Evolutionary conservation across 2,113 vertebrate species (phyloP).

Genomic region (Scopus umbretta): DNA sequence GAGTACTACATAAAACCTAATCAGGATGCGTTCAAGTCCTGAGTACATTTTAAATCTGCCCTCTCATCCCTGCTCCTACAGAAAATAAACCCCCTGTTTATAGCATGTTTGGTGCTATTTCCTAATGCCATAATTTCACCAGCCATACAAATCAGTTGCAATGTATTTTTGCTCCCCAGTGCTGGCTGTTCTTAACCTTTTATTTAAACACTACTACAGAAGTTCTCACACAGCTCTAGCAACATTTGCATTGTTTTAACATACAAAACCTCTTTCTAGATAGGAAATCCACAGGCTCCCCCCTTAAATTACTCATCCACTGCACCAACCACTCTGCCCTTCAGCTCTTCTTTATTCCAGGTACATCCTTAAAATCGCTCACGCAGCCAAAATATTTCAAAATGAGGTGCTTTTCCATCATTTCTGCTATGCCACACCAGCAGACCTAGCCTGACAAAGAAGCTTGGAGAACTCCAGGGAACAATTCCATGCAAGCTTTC

Average conservation of each 20-base stretch:
- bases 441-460: background rate
- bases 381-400: background rate
- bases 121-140: background rate
- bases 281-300: background rate
- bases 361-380: background rate
- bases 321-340: too few relatives aligned
- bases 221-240: background rate
- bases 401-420: rapidly evolving
- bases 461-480: background rate
- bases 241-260: background rate
- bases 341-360: background rate
- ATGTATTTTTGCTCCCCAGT: background rate
- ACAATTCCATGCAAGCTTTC: background rate
- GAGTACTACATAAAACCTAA: background rate
- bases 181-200: background rate
- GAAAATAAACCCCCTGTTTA: background rate
- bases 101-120: rapidly evolving
- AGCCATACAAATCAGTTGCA: rapidly evolving
- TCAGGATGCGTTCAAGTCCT: rapidly evolving
- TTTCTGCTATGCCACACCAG: background rate
- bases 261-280: background rate
- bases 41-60: background rate
- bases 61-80: background rate
- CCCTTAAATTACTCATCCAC: background rate
- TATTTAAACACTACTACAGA: background rate